These are phyloP conservation scores for Pagetopsis macropterus DNA, from an alignment of 2,797 vertebrate genomes.

Conservation along the genomic window DNA sequence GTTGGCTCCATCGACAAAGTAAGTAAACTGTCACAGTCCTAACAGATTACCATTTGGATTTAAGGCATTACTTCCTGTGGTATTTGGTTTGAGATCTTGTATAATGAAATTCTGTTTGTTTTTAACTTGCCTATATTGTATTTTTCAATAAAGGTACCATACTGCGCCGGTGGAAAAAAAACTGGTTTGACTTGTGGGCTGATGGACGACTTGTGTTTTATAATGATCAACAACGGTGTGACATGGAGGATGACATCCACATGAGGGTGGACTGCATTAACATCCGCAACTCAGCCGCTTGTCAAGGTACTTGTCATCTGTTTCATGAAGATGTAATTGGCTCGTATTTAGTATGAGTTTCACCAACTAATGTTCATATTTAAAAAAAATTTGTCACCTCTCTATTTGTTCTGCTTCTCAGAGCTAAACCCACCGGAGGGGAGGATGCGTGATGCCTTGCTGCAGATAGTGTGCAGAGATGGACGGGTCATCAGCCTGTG, in stretches of 20 bases:
- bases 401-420: slow-evolving; percentile 51
- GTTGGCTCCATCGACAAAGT: slow-evolving; percentile 90
- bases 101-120: neutral
- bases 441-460: slow-evolving; percentile 87
- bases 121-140: neutral
- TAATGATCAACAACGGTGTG: slow-evolving; percentile 88
- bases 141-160: slow-evolving; percentile 87
- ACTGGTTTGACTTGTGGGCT: slow-evolving; percentile 97
- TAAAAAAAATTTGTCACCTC: neutral
- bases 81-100: neutral
- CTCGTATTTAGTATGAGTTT: neutral
- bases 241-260: slow-evolving; percentile 93
- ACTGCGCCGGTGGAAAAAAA: slow-evolving; percentile 95
- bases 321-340: neutral
- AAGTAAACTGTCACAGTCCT: slow-evolving; percentile 61
- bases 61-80: neutral
- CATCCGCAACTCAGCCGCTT: slow-evolving; percentile 88
- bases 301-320: slow-evolving; percentile 84
- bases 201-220: slow-evolving; percentile 93
- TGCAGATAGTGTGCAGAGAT: slow-evolving; percentile 95
- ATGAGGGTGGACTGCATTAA: slow-evolving; percentile 94
- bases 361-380: neutral
- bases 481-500: slow-evolving; percentile 93
- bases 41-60: neutral
- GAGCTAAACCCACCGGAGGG: slow-evolving; percentile 93